phyloP scores from a whole-genome alignment of 2,113 vertebrate genomes.

The Leucopsar rothschildi region DNA sequence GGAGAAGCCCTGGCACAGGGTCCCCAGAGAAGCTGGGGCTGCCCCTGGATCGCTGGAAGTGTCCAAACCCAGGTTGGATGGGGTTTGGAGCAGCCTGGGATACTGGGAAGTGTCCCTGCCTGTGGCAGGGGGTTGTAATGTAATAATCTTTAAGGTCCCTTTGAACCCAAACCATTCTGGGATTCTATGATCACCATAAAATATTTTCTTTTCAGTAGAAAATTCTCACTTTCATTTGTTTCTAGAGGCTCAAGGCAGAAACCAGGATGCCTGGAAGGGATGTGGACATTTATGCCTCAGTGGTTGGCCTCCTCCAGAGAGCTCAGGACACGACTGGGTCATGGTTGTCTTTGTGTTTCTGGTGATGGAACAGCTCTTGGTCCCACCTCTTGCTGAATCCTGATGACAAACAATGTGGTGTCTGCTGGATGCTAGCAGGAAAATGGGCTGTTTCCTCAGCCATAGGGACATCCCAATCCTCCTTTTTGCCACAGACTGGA shows the following conservation, averaged over 20 bases:
- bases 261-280: background rate
- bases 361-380: background rate
- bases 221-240: background rate
- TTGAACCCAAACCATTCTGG: background rate
- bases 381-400: background rate
- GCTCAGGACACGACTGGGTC: background rate
- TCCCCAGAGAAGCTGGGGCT: background rate
- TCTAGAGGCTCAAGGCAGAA: background rate
- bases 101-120: fast-evolving
- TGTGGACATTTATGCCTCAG: background rate
- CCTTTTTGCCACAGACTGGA: background rate
- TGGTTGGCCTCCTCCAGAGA: background rate
- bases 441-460: background rate
- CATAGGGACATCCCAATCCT: background rate
- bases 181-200: fast-evolving
- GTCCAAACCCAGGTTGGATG: fast-evolving
- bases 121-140: fast-evolving
- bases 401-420: fast-evolving
- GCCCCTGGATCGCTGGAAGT: background rate
- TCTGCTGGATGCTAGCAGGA: background rate
- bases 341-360: background rate
- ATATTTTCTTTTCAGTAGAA: background rate
- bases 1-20: fast-evolving
- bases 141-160: background rate
- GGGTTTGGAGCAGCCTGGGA: fast-evolving